Base-by-base conservation (phyloP, 2,797 vertebrate genomes). In the Remorina albescens region DNA sequence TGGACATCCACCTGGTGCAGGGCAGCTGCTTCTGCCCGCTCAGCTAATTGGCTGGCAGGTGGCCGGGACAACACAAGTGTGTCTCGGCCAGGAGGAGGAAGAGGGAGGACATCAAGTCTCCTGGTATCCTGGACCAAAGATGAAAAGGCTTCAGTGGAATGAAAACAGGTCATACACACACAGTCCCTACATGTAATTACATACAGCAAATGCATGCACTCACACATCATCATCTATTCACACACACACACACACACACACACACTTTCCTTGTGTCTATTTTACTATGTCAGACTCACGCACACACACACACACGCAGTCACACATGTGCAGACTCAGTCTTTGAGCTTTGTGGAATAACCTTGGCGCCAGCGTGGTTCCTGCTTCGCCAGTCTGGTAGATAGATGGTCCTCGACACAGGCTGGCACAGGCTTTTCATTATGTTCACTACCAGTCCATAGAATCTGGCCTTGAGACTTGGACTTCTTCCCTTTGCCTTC, bases 31-130 rank as follows among this genome's bases (percentile, higher is more conserved):
- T 82, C 78, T 92, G 85, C 87, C 87, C 62, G 63, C 87, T 81
- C 74, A 78, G 83, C 88, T 94, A 94, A 94, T 94, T 93, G 92
- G 91, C 90, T 90, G 89, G 89, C 89, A 93, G 90, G 89, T 91
- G 89, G 91, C 88, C 76, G 58, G 50, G 73, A 82, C 81, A 56
- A 83, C 67, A 44, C 67, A 46, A 86, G 78, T 58, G 76, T 78
- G 76, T 74, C 81, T 88, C 61, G 44, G 83, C 78, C 80, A 82
- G 81, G 63, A 78, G 67, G 87, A 78, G 81, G 83, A 74, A 37
- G 71, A 84, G 78, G n/a, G 50, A 77, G 77, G 89, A 89, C 85
- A 86, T 86, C 72, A 78, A 82, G 82, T 84, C 83, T 90, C 80
- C 60, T 26, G 49, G 83, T 80, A 83, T 90, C 79, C 84, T 86